Base-by-base conservation (phyloP, 2,888 invertebrate genomes). In the Hedya salicella region DNA sequence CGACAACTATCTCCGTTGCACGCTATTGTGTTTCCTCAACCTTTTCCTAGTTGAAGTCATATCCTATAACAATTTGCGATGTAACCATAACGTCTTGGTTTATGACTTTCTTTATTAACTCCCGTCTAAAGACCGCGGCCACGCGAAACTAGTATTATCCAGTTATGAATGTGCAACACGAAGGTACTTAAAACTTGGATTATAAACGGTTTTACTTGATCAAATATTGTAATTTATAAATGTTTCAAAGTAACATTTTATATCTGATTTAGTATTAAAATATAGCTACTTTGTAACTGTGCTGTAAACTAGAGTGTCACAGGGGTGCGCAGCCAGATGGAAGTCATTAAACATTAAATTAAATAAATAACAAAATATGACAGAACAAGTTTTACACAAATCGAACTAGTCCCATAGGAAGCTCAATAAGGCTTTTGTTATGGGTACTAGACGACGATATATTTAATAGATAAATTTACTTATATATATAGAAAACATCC, bases 91-190 rank as follows among this genome's bases (percentile, higher is more conserved):
- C 30, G 9, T 3, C 17, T 2, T 3, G 17, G 16, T 42, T 59
- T 48, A 48, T 59, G 9, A n/a, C 57, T 21, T 39, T 39, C 36
- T 48, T 36, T 59, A 59, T 59, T 48, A 21, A 21, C 46, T 59
- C 48, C 48, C 30, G 17, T 48, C 48, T 36, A 59, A 59, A 48
- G 36, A 48, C 36, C 9, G 14, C 1, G 11, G 21, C 59, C 59
- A 59, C 59, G 59, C 59, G 59, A 59, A 39, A 16, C 48, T 48
- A 39, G 13, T 48, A 59, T 59, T 59, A 59, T 48, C 59, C 30
- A 44, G 36, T 59, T 59, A 59, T 48, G 39, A 59, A 48, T 48
- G 21, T 48, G 21, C 11, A n/a, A 11, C 59, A 59, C 59, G 59
- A 59, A 59, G 48, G 59, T 48, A n/a, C 44, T 30, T 56, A 13